A percentile compares a stretch with the other conserved stretches of the same genome.
Conservation (phyloP, 2,797 vertebrate species). For the Phoebastria nigripes region DNA sequence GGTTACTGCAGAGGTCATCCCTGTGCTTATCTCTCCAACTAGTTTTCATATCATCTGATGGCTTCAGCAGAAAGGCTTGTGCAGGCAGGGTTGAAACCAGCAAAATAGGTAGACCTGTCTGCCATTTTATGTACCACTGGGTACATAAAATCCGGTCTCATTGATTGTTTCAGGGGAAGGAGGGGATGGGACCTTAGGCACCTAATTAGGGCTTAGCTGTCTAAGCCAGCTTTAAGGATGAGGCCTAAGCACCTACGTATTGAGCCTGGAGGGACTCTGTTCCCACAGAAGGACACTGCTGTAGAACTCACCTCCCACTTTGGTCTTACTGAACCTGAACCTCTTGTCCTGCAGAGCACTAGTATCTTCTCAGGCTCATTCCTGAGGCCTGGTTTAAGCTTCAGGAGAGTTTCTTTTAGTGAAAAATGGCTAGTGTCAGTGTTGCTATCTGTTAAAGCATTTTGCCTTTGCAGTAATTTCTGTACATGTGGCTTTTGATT, state of each 20-base stretch:
- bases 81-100: background rate
- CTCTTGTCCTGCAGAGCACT: background rate
- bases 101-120: background rate
- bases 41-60: background rate
- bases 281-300: background rate
- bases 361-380: background rate
- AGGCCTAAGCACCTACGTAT: rapidly evolving
- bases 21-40: background rate
- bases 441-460: background rate
- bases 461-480: background rate
- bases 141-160: background rate
- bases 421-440: background rate
- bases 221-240: background rate
- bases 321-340: background rate
- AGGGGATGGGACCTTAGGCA: background rate
- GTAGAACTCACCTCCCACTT: background rate
- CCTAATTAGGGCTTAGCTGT: background rate
- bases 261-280: background rate
- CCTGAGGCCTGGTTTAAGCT: background rate
- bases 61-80: background rate
- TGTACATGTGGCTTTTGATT: background rate
- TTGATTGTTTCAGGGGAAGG: background rate
- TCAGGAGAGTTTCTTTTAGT: background rate
- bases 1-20: background rate
- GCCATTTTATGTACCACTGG: background rate